These are phyloP conservation scores for Hemistola chrysoprasaria DNA, from an alignment of 2,888 invertebrate species.

Conservation along the genomic window DNA sequence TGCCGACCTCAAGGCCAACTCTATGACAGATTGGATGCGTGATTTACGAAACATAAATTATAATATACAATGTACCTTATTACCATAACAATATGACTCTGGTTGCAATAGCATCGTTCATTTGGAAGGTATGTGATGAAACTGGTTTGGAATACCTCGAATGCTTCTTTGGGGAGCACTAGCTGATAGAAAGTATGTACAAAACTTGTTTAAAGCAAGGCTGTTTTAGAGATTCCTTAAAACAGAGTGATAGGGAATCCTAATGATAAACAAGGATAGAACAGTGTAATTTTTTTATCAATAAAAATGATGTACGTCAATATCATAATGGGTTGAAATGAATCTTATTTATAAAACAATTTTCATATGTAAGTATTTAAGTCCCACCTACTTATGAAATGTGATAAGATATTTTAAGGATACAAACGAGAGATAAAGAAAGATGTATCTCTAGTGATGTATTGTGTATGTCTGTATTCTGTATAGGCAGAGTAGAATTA, in stretches of 20 bases:
- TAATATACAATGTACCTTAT: constrained; percentile 23
- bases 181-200: constrained; percentile 33
- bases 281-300: too few relatives aligned
- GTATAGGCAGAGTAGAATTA: too few relatives aligned
- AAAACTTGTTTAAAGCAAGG: constrained; percentile 28
- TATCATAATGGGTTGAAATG: too few relatives aligned
- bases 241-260: neutral
- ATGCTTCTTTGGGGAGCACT: constrained; percentile 29
- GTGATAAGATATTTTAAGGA: too few relatives aligned
- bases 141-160: constrained; percentile 35
- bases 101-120: constrained; percentile 3
- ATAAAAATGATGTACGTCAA: too few relatives aligned
- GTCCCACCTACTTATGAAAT: constrained; percentile 19
- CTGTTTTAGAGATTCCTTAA: neutral
- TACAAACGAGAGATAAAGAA: too few relatives aligned
- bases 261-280: too few relatives aligned
- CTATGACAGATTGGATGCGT: constrained; percentile 43
- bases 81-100: constrained; percentile 18
- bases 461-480: too few relatives aligned
- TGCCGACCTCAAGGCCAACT: constrained; percentile 42
- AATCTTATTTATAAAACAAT: too few relatives aligned
- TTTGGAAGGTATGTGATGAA: constrained; percentile 11
- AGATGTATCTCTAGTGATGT: too few relatives aligned
- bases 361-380: too few relatives aligned
- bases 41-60: constrained; percentile 37